Base-by-base conservation (phyloP, 2,113 vertebrate genomes). In the Albula glossodonta region DNA sequence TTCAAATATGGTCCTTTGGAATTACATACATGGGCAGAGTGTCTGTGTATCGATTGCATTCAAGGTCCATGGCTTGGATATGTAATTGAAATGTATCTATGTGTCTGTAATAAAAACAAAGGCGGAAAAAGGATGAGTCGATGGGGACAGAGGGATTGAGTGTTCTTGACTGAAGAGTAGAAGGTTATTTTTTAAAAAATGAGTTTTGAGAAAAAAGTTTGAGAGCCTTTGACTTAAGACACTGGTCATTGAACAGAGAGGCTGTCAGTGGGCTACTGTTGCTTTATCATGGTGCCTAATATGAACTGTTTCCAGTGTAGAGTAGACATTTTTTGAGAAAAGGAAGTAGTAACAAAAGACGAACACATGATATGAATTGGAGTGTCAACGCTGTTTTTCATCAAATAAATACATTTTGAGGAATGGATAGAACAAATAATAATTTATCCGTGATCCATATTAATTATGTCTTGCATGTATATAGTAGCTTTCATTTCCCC, bases 11-110 rank as follows among this genome's bases (percentile, higher is more conserved):
- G 91, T 93, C 93, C 52, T 50, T 94, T 94, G 94, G 93, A 93
- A 95, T 95, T 95, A 94, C 94, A 94, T 93, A 93, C 92, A 90
- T 93, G 93, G 92, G 89, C 90, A 92, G 92, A 93, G 93, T 94
- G 94, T 95, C 92, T 93, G 90, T 92, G 92, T 95, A 96, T 95
- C 93, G 94, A 95, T 95, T 94, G 94, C 93, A 92, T 92, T 90
- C 92, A 90, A 90, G 90, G 93, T 93, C 94, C 90, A 92, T 80
- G 89, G 93, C 93, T 86, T 89, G 87, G 89, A 86, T 90, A 89
- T 92, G 92, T 93, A 93, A 94, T 93, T 93, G 92, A 94, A 94
- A 95, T 94, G 94, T 94, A 93, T 74, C 78, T 52, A 19, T 3
- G 11, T 66, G 60, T 66, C 15, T 66, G 22, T 66, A 66, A 66